These are phyloP conservation scores for Drosophila saltans DNA, from an alignment of 1,140 invertebrate species.

Conservation along the genomic window DNA sequence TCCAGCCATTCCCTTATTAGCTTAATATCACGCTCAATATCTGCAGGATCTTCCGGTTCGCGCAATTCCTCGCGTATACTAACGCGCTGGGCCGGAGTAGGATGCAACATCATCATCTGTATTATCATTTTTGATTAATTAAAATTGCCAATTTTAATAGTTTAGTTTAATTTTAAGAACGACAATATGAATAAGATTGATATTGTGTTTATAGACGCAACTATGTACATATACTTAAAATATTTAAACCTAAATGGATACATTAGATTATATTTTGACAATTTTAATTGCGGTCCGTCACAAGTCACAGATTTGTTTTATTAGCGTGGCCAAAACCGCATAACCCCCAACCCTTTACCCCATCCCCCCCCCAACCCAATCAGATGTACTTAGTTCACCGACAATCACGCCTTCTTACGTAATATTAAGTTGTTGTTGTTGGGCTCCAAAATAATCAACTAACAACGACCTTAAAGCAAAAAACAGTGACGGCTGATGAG, in stretches of 20 bases:
- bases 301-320: constrained; percentile 67
- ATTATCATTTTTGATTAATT: too few relatives aligned
- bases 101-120: constrained; percentile 89
- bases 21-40: constrained; percentile 86
- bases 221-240: not conserved
- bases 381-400: constrained; percentile 29
- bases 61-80: constrained; percentile 90
- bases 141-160: too few relatives aligned
- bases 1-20: constrained; percentile 88
- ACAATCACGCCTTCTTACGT: constrained; percentile 35
- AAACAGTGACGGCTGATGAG: constrained; percentile 34
- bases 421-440: constrained; percentile 23
- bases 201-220: not conserved
- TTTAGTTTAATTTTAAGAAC: too few relatives aligned
- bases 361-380: not conserved
- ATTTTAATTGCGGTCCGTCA: constrained; percentile 70
- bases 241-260: constrained; percentile 28
- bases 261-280: constrained; percentile 46
- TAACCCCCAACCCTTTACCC: constrained; percentile 22
- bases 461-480: constrained; percentile 58
- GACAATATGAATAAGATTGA: not conserved
- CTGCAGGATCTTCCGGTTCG: constrained; percentile 86
- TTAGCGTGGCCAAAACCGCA: constrained; percentile 57
- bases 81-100: constrained; percentile 88
- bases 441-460: constrained; percentile 46